Base-by-base conservation (phyloP, 2,113 vertebrate species). In the Urocolius indicus region DNA sequence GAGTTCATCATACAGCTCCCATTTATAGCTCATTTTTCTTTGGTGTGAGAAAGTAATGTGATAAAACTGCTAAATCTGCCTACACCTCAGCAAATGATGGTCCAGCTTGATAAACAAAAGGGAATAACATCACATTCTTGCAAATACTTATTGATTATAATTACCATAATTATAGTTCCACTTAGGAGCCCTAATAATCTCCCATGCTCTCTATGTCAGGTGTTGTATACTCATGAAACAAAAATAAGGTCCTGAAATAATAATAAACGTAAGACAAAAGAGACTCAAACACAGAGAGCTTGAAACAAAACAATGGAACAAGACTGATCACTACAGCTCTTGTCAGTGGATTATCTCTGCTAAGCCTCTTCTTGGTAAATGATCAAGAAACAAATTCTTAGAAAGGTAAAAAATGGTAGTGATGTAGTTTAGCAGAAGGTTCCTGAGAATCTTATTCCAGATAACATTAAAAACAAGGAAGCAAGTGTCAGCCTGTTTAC, bases 21-120 rank as follows among this genome's bases (percentile, higher is more conserved):
- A 57, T 83, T 82, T 75, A 45, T 84, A 89, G n/a, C 55, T 94
- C 30, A 19, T 80, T 61, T 78, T 61, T 54, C 30, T 63, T 78
- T 48, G 4, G 17, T 34, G 9, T 9, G 57, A 92, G 48, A 62
- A 86, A 78, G 32, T 23, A 95, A 79, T 73, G 18, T 68, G 36
- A 58, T 41, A 38, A 73, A 81, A 23, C 49, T 72, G 29, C 27
- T 90, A 81, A 62, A 65, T 38, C 19, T 59, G 29, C 34, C 5
- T 10, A n/a, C 67, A 76, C 45, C 21, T 62, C 52, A 51, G 57
- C 54, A 91, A 92, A 94, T 45, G 41, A 34, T 73, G 29, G 46
- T 54, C 45, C 7, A 4, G 26, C 22, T 74, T 79, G 46, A 77
- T 77, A 34, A 63, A 88, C 1, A 6, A 63, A 55, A 52, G 8